Percentiles rank a stretch among this genome's conserved stretches.
These are phyloP conservation scores for Nestor notabilis DNA, from an alignment of 2,113 vertebrate species.

Conservation along the genomic window DNA sequence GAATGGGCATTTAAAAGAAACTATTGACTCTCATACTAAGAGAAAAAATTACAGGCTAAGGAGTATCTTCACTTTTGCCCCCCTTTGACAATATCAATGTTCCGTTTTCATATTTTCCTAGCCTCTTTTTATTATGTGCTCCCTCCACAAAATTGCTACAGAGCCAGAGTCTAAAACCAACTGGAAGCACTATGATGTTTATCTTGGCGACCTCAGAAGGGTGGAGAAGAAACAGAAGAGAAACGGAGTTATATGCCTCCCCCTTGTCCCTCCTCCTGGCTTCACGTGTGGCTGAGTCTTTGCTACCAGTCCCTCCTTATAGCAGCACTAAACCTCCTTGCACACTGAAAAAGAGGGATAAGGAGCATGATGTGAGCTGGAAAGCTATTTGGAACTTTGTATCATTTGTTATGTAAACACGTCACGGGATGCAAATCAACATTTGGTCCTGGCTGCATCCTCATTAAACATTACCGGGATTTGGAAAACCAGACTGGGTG, in stretches of 20 bases:
- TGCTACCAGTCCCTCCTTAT: background rate
- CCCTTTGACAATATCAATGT: background rate
- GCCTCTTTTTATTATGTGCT: background rate
- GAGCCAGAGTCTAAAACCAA: background rate
- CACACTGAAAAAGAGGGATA: background rate
- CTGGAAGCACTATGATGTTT: background rate
- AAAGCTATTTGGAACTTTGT: background rate
- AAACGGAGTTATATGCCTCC: background rate
- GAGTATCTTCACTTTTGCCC: background rate
- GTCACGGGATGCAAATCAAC: background rate
- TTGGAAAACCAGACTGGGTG: slow-evolving; percentile 37
- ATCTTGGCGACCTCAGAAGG: background rate
- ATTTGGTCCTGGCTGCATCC: background rate
- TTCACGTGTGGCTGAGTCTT: background rate
- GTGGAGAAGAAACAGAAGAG: slow-evolving; percentile 5
- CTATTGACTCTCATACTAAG: background rate
- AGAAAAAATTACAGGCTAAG: background rate
- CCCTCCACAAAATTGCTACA: background rate
- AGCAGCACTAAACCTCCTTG: background rate
- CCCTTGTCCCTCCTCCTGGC: background rate
- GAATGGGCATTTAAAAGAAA: background rate
- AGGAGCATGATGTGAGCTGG: background rate
- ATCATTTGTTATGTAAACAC: slow-evolving; percentile 13
- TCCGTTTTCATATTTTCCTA: background rate
- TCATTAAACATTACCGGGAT: slow-evolving; percentile 12